Evolutionary conservation across 1,140 invertebrate species (phyloP).

Genomic region (Oncopodura yosiiana): DNA sequence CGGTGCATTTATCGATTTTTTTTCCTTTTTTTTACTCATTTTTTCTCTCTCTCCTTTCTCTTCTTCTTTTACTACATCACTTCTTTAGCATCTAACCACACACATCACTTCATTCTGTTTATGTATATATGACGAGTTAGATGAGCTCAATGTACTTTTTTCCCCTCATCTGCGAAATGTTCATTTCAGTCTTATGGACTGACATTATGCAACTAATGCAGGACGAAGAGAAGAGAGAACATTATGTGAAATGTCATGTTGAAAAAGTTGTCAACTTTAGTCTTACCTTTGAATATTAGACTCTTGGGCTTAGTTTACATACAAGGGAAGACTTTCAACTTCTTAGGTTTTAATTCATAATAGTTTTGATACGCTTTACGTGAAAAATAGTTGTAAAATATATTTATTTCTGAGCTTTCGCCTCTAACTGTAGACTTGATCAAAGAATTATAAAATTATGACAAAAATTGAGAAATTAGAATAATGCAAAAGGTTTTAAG

Average conservation of each 20-base stretch:
- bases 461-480: no score
- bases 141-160: slow-evolving; percentile 12
- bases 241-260: slow-evolving; percentile 22
- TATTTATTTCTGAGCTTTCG: no score
- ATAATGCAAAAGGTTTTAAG: no score
- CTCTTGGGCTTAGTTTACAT: no score
- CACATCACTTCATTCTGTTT: slow-evolving; percentile 24
- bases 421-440: no score
- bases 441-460: no score
- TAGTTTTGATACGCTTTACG: no score
- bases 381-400: no score
- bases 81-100: background rate
- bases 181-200: slow-evolving; percentile 7
- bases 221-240: background rate
- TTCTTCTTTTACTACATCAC: background rate
- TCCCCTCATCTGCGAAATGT: slow-evolving; percentile 27
- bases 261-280: no score
- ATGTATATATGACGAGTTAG: slow-evolving; percentile 6
- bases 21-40: slow-evolving; percentile 19
- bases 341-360: no score
- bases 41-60: slow-evolving; percentile 3
- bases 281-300: no score
- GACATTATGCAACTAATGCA: slow-evolving; percentile 23
- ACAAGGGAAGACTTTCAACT: no score
- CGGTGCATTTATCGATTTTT: slow-evolving; percentile 32